These are phyloP conservation scores for Nixonia krombeini DNA, from an alignment of 1,140 invertebrate genomes.

Conservation along the genomic window DNA sequence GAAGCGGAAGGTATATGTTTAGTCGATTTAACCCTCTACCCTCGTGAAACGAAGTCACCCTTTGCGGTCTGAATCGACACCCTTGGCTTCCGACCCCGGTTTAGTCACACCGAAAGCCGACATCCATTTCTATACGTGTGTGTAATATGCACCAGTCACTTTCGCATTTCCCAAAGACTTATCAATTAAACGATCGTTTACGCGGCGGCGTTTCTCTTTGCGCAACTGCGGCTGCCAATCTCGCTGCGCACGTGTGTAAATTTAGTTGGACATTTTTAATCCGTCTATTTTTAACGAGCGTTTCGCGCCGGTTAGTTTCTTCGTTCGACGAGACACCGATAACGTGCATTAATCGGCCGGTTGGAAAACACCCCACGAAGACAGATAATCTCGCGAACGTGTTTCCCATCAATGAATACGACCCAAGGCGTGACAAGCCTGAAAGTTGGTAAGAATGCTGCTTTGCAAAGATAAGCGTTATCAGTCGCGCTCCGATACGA, in stretches of 20 bases:
- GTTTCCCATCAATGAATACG: too few relatives aligned
- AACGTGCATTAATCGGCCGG: too few relatives aligned
- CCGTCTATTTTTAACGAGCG: too few relatives aligned
- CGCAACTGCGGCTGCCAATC: too few relatives aligned
- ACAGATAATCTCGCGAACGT: too few relatives aligned
- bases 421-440: slow-evolving; percentile 26
- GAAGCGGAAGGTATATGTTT: slow-evolving; percentile 68
- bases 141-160: slow-evolving; percentile 3
- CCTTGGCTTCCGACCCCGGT: slow-evolving; percentile 40
- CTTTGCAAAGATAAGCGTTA: slow-evolving; percentile 66
- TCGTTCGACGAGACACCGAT: too few relatives aligned
- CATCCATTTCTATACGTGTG: slow-evolving; percentile 57
- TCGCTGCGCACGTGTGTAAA: too few relatives aligned
- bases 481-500: slow-evolving; percentile 63
- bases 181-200: too few relatives aligned
- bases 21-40: slow-evolving; percentile 61
- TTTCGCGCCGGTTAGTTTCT: too few relatives aligned
- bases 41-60: slow-evolving; percentile 33
- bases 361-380: too few relatives aligned
- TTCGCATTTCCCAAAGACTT: slow-evolving; percentile 6
- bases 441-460: slow-evolving; percentile 68
- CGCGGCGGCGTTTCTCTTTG: too few relatives aligned
- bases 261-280: too few relatives aligned
- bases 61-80: slow-evolving; percentile 45
- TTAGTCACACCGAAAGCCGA: slow-evolving; percentile 56